Conservation (phyloP, 2,113 vertebrate species). For the Ahaetulla prasina region DNA sequence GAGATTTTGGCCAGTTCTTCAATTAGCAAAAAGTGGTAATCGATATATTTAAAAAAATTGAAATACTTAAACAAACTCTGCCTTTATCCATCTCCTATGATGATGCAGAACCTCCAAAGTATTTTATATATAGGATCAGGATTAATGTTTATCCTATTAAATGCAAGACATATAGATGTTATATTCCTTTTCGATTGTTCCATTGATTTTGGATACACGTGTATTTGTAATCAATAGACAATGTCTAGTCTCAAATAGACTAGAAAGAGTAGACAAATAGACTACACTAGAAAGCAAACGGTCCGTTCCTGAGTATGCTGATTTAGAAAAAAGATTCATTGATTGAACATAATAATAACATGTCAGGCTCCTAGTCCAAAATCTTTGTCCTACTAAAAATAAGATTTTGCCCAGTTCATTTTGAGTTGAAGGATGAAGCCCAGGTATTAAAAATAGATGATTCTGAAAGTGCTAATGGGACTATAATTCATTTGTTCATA, state of each 20-base stretch:
- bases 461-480: neutral
- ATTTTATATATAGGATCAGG: neutral
- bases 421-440: neutral
- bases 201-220: neutral
- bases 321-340: neutral
- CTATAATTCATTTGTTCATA: neutral
- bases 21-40: constrained; percentile 10
- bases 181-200: neutral
- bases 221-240: neutral
- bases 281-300: neutral
- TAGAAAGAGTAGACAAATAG: neutral
- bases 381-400: neutral
- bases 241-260: neutral
- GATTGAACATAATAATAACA: neutral
- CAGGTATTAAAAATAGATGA: neutral
- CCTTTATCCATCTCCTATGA: neutral
- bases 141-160: neutral
- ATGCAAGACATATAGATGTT: neutral
- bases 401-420: neutral
- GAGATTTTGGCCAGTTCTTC: neutral
- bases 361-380: neutral
- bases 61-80: neutral
- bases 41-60: neutral
- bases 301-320: neutral
- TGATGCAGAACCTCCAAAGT: neutral